Evolutionary conservation across 2,113 vertebrate species (phyloP).

Genomic region (Rhinogobius similis): DNA sequence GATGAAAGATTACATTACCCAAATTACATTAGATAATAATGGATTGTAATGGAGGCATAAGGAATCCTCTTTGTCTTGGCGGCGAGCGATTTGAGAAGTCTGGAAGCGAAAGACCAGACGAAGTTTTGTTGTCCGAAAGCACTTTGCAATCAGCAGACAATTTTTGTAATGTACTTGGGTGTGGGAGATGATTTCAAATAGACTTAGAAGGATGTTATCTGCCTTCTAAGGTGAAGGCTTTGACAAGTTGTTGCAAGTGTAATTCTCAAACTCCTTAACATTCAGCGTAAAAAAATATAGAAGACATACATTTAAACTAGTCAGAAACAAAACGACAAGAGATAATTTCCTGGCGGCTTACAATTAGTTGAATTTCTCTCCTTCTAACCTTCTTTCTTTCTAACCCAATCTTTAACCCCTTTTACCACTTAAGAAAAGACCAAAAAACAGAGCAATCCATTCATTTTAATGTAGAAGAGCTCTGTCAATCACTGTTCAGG

Average conservation of each 20-base stretch:
- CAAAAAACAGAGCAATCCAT: too few relatives aligned
- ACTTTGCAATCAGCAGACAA: conserved; percentile 38
- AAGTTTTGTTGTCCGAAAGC: conserved; percentile 55
- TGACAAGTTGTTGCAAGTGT: background rate
- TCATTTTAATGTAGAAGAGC: too few relatives aligned
- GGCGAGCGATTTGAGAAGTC: conserved; percentile 57
- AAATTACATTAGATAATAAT: conserved; percentile 69
- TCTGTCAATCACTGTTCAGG: too few relatives aligned
- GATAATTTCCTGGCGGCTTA: too few relatives aligned
- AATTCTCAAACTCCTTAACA: too few relatives aligned
- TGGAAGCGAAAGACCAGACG: conserved; percentile 54
- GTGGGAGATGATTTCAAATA: conserved; percentile 12
- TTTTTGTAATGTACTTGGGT: conserved; percentile 37
- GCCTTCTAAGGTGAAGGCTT: background rate
- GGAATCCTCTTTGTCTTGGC: conserved; percentile 63
- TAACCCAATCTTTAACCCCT: too few relatives aligned
- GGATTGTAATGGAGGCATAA: conserved; percentile 65
- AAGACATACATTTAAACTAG: too few relatives aligned
- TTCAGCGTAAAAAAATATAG: too few relatives aligned
- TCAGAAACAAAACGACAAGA: too few relatives aligned
- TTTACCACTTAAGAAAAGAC: too few relatives aligned
- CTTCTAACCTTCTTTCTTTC: too few relatives aligned
- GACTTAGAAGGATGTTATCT: conserved; percentile 8
- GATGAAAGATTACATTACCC: conserved; percentile 68
- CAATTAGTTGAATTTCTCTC: too few relatives aligned